phyloP scores from a whole-genome alignment of 2,797 vertebrate species.

The Lepilemur septentrionalis region DNA sequence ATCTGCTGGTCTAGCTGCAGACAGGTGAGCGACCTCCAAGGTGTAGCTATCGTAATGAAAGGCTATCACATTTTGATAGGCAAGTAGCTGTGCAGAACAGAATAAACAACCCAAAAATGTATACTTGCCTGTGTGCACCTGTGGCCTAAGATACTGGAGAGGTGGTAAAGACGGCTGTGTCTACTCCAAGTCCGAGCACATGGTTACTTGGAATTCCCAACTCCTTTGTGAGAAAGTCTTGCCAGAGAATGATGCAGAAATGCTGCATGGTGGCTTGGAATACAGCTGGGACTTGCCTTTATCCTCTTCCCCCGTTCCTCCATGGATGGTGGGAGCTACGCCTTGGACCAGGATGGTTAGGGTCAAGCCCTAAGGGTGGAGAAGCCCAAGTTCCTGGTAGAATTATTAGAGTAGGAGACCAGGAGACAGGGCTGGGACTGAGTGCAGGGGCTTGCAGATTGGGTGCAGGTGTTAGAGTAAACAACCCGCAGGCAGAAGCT shows the following conservation, averaged over 20 bases:
- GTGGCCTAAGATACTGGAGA: background rate
- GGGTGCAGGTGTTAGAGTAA: background rate
- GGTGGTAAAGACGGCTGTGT: accelerated
- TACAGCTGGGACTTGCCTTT: too few relatives aligned
- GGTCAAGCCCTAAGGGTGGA: accelerated
- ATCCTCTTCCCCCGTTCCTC: background rate
- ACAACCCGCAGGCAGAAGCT: background rate
- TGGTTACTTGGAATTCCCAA: background rate
- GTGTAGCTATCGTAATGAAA: background rate
- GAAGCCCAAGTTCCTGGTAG: too few relatives aligned
- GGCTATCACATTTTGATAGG: background rate
- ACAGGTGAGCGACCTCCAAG: background rate
- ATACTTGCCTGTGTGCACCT: accelerated
- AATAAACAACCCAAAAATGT: background rate
- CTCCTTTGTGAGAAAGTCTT: background rate
- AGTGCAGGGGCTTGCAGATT: background rate
- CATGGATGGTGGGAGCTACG: accelerated
- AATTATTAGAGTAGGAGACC: background rate
- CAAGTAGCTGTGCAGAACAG: background rate
- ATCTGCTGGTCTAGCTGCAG: background rate
- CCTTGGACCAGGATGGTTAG: accelerated
- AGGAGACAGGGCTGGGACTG: background rate
- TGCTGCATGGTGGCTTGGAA: background rate
- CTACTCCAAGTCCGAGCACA: background rate
- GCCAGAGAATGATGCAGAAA: background rate